Evolutionary conservation across 2,797 vertebrate species (phyloP), one percentile per base, ranked within the genome.

Genomic region (Cyclura pinguis): DNA sequence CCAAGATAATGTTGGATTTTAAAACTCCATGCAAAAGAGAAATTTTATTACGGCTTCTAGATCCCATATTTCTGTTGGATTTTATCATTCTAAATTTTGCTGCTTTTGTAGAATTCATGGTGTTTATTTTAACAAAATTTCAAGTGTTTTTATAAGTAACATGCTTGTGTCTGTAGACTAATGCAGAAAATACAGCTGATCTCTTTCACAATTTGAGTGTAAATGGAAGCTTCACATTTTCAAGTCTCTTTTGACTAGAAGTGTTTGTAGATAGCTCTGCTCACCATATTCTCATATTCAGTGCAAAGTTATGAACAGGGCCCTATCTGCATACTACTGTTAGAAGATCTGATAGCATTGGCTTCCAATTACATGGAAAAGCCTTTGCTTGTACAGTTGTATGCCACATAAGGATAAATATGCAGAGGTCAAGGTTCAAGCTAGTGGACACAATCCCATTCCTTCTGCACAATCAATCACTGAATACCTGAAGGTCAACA

Each of bases 1-100:
- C 69, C 90, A 76, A 96, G 96, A 95, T 64, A 95, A 84, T 69
- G 93, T 62, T 72, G 92, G 73, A 93, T 84, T 87, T 91, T 94
- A 72, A 96, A 95, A 83, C 85, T 93, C 62, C 87, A 93, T 50
- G 89, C 85, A 93, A 93, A 94, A 95, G 84, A 80, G 91, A n/a
- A 52, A 94, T 89, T 20, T 86, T 88, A 94, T 92, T 73, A 72
- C 85, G 93, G 94, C 94, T 24, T 47, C 32, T 69, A 12, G 3
- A 84, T 5, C 32, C 16, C 35, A 77, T 69, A 86, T 24, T 92
- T 2, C 90, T 2, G 74, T 90, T 85, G 10, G 89, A 88, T 82
- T 38, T 73, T 8, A 85, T 1, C 0, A 87, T 27, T 86, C 47
- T 81, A 87, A 27, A 73, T 85, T 18, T 55, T 92, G 89, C 73